phyloP scores from a whole-genome alignment of 2,888 invertebrate genomes.

The Pterobdella sp. region DNA sequence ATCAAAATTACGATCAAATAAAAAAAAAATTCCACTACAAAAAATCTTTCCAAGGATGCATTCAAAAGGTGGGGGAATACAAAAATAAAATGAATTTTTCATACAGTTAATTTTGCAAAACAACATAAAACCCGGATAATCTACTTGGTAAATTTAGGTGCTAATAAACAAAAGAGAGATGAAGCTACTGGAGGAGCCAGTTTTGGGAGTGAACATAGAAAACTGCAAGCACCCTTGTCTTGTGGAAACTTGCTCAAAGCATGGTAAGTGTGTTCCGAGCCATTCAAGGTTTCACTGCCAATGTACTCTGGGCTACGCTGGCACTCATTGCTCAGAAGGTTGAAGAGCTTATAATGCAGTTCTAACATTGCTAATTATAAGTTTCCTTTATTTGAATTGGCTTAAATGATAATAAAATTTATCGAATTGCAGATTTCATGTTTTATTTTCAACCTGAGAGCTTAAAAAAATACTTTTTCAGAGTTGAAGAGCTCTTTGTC shows the following conservation, averaged over 20 bases:
- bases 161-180: slow-evolving; percentile 71
- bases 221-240: slow-evolving; percentile 62
- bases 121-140: background rate
- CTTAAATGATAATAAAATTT: too few relatives aligned
- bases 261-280: slow-evolving; percentile 51
- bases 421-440: too few relatives aligned
- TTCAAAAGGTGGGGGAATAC: slow-evolving; percentile 66
- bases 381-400: background rate
- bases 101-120: background rate
- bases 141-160: slow-evolving; percentile 56
- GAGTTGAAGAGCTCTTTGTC: slow-evolving; percentile 42
- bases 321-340: slow-evolving; percentile 52
- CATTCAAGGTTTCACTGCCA: slow-evolving; percentile 50
- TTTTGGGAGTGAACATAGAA: slow-evolving; percentile 81
- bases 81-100: background rate
- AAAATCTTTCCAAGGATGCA: slow-evolving; percentile 78
- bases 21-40: slow-evolving; percentile 67
- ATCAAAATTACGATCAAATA: slow-evolving; percentile 70
- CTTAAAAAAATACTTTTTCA: slow-evolving; percentile 17
- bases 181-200: slow-evolving; percentile 74
- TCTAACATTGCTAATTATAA: background rate
- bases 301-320: slow-evolving; percentile 51
- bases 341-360: slow-evolving; percentile 31
- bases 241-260: slow-evolving; percentile 52
- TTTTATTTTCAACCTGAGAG: too few relatives aligned